Conservation (phyloP, 2,888 invertebrate genomes). For the Onthophagus sagittarius region DNA sequence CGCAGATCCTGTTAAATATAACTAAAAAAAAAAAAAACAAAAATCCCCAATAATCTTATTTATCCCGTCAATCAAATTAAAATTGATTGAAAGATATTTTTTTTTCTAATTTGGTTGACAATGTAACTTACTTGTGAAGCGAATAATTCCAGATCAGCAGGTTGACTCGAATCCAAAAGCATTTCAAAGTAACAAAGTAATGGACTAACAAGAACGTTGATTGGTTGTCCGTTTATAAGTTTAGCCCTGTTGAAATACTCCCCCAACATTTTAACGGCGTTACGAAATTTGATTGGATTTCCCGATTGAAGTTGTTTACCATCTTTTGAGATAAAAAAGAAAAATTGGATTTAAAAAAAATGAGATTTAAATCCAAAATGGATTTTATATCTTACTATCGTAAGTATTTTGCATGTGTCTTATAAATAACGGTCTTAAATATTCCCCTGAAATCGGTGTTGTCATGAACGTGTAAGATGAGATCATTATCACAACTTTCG, state of each 20-base stretch:
- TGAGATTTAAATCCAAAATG: constrained; percentile 8
- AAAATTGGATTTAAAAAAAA: neutral
- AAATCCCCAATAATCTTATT: too few species aligned
- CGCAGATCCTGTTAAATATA: constrained; percentile 43
- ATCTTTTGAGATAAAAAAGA: constrained; percentile 25
- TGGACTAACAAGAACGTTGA: constrained; percentile 37
- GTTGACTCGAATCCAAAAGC: constrained; percentile 43
- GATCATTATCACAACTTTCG: constrained; percentile 41
- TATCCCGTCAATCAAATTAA: too few species aligned
- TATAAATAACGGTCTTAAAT: constrained; percentile 36
- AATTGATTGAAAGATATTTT: too few species aligned
- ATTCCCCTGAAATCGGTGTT: constrained; percentile 29
- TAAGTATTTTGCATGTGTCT: constrained; percentile 40
- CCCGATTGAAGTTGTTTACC: constrained; percentile 28
- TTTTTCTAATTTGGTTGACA: neutral
- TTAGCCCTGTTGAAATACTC: constrained; percentile 43
- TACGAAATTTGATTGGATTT: constrained; percentile 41
- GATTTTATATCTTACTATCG: constrained; percentile 31
- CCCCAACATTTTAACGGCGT: constrained; percentile 45
- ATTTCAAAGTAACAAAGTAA: constrained; percentile 45
- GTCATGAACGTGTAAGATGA: constrained; percentile 40
- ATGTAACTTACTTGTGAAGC: constrained; percentile 42
- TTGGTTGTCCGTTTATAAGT: constrained; percentile 34
- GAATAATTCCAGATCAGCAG: constrained; percentile 46
- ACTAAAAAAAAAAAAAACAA: constrained; percentile 35